Evolutionary conservation across 2,888 invertebrate genomes (phyloP), one percentile per base, ranked within the genome.

Genomic region (Scaptomyza reducta): DNA sequence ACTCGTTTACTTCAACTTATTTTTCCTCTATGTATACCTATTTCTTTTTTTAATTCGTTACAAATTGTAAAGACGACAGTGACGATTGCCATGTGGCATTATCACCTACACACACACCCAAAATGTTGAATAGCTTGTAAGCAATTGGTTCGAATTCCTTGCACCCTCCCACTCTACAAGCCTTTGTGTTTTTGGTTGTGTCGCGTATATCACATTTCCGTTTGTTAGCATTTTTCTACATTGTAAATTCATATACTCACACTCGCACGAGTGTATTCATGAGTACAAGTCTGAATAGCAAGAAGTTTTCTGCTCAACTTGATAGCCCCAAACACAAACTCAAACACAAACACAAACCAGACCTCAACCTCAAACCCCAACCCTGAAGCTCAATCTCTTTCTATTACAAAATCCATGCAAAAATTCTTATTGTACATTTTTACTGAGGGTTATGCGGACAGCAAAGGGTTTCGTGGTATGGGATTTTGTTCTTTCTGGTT

Each of bases 181-280:
- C 87, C 68, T 78, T 82, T 82, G 82, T 87, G 50, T 71, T 63
- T 67, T 40, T 70, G 83, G 62, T 49, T 74, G 70, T 25, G 72
- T 67, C 87, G 87, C 87, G 87, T 87, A 82, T 82, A 82, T 82
- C 82, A 82, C 82, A 87, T 82, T 82, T 82, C 87, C 82, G 87
- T 82, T 82, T 82, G 85, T 87, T 85, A 74, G 67, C 68, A 87
- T 76, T 87, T 87, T 84, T 84, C 81, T 71, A 58, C 58, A 68
- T 68, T 70, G 75, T 74, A 79, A 66, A 78, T 76, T 70, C 75
- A 73, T 69, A 78, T 47, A 49, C 55, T 29, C 57, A 51, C 57
- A 55, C 45, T 31, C 70, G 66, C 46, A 70, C 65, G 62, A 64
- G 35, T 63, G 64, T 63, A 62, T 62, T 62, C 62, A 66, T 67